Percentiles rank a stretch among this genome's conserved stretches.
These are phyloP conservation scores for Prorops nasuta DNA, from an alignment of 1,140 invertebrate genomes.

Conservation along the genomic window DNA sequence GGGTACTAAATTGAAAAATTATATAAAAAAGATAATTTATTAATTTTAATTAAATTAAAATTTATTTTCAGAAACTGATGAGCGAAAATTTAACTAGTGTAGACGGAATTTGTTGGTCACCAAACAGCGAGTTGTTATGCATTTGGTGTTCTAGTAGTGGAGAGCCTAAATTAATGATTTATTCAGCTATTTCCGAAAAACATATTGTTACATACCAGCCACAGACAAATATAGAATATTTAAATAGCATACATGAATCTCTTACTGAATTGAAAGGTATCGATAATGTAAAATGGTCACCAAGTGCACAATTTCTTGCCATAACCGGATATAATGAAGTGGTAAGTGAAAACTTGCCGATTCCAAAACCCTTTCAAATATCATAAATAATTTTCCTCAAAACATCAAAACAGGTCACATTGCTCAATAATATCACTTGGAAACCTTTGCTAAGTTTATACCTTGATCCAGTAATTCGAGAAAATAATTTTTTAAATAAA, in stretches of 20 bases:
- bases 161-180: constrained; percentile 44
- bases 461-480: constrained; percentile 44
- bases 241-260: background rate
- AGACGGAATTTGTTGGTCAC: constrained; percentile 49
- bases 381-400: background rate
- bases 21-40: too few species aligned
- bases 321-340: constrained; percentile 49
- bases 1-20: too few species aligned
- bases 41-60: background rate
- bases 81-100: constrained; percentile 43
- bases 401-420: constrained; percentile 41
- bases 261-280: constrained; percentile 39
- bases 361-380: background rate
- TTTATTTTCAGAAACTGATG: constrained; percentile 48
- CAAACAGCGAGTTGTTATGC: constrained; percentile 45
- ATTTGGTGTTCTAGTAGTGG: constrained; percentile 48
- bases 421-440: constrained; percentile 51
- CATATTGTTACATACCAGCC: constrained; percentile 41
- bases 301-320: constrained; percentile 48
- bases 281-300: constrained; percentile 45
- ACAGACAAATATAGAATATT: constrained; percentile 18
- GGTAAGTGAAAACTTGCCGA: constrained; percentile 24
- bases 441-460: constrained; percentile 40
- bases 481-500: constrained; percentile 41
- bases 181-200: constrained; percentile 42